Base-by-base conservation (phyloP, 1,140 invertebrate genomes). In the Lepidurus arcticus region DNA sequence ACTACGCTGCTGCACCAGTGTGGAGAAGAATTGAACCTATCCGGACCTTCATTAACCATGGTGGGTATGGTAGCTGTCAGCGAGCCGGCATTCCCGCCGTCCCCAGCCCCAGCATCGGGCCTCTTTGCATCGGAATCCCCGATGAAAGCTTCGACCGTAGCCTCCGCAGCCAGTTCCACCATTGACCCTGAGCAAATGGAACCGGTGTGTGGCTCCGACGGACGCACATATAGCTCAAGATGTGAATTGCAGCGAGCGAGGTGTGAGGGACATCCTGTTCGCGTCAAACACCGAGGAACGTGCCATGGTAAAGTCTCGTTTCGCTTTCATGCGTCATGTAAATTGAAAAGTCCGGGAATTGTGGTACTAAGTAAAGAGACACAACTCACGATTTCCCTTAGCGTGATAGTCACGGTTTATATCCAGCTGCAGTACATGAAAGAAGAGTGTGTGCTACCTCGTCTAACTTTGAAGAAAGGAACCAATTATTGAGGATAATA, bases 151-250 rank as follows among this genome's bases (percentile, higher is more conserved):
- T 43, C 53, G 74, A 78, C 77, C 65, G n/a, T 8, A 44, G 77
- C 13, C 16, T 43, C 44, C 11, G 16, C 73, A 26, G 73, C 73
- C 7, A 47, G 73, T 9, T 45, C 78, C n/a, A 76, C 76, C 24
- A 47, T 65, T 44, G 34, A 45, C 10, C 73, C 78, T 24, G 73
- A 78, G 13, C 5, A 42, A 6, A 78, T 78, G 74, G 82, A 85
- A 76, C 87, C 91, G 9, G 91, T 94, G 44, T 95, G 93, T 83
- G 93, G 92, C 78, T 91, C 92, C 34, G 92, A 95, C 83, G 91
- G 91, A 10, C 85, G 90, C 76, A 94, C 91, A 53, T 95, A 95
- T 87, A 87, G 90, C 13, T 92, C 90, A 78, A 87, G 89, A 79
- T 95, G 94, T 85, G 90, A 92, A 78, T 87, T 95, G 75, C 87